Percentiles rank a stretch among this genome's conserved stretches.
Evolutionary conservation across 2,888 invertebrate genomes (phyloP).

Genomic region (Melanargia galathea): DNA sequence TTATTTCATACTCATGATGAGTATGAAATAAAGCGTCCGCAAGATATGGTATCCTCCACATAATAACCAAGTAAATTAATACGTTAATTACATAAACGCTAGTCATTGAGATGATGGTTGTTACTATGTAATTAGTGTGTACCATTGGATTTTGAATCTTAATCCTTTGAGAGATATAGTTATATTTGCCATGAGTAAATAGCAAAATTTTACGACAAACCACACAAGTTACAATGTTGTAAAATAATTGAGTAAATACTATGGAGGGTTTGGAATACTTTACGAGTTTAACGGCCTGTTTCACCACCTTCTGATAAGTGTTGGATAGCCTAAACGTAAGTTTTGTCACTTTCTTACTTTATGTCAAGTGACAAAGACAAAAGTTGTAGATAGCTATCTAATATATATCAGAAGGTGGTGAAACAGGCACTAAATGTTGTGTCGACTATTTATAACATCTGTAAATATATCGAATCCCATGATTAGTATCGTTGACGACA

Average conservation of each 20-base stretch:
- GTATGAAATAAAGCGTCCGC: no score
- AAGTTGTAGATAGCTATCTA: no score
- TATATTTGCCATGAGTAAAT: not conserved
- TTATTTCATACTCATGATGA: no score
- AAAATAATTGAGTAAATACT: not conserved
- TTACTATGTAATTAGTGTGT: not conserved
- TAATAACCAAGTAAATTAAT: slow-evolving; percentile 28
- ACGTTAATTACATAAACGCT: slow-evolving; percentile 28
- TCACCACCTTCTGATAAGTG: no score
- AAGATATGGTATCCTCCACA: slow-evolving; percentile 9
- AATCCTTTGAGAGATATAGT: not conserved
- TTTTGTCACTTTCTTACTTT: no score
- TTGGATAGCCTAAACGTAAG: no score
- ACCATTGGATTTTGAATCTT: slow-evolving; percentile 3
- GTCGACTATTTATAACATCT: no score
- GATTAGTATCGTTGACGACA: no score
- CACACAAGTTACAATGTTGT: slow-evolving; percentile 23
- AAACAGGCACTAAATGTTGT: no score
- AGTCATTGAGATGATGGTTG: slow-evolving; percentile 28
- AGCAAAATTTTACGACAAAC: not conserved
- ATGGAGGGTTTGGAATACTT: not conserved
- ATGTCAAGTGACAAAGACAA: no score
- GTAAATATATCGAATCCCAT: no score
- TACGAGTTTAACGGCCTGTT: not conserved
- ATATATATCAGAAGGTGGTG: no score